Evolutionary conservation across 2,888 invertebrate species (phyloP), one percentile per base, ranked within the genome.

Genomic region (Galerucella pusilla): DNA sequence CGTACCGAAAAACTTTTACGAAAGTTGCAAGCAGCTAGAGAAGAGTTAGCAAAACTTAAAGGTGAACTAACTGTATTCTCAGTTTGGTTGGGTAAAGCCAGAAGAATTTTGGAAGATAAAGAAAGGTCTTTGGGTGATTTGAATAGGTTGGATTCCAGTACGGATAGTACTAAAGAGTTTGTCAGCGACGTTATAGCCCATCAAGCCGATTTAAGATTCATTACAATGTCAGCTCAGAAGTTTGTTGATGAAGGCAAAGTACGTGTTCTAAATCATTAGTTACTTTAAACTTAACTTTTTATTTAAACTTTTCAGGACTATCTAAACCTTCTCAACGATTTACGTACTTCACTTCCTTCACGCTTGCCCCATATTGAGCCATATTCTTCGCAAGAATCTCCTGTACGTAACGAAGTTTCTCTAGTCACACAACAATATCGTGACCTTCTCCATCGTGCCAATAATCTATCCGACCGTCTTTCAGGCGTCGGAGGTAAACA

Each of bases 211-310:
- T 89, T 98, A 46, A 90, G 98, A 74, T 98, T 98, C 88, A 96
- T 98, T 81, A 96, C 97, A 3, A 97, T 98, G 95, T 94, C 97
- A 1, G 97, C 97, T 1, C 97, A 97, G 89, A 97, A 97, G 88
- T 98, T 97, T 86, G 93, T 97, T 35, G 97, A 98, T 83, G 97
- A 98, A 88, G 96, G 97, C 86, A 97, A 97, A 90, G 94, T 93
- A 85, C 78, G 86, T 69, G 35, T 1, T 9, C 7, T 42, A 42
- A 42, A 9, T 42, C 5, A 42, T 42, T 42, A 7, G 9, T 42
- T 42, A 42, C 9, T 42, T 42, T 0, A 9, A 42, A 42, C 9
- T 42, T 42, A 42, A 42, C 35, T 42, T 42, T 42, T 42, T 42
- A 42, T 42, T 42, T 9, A 1, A 42, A 7, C 6, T 80, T 84